Percentiles rank a stretch among this genome's conserved stretches.
Evolutionary conservation across 2,113 vertebrate species (phyloP).

Genomic region (Oreochromis tanganicae): DNA sequence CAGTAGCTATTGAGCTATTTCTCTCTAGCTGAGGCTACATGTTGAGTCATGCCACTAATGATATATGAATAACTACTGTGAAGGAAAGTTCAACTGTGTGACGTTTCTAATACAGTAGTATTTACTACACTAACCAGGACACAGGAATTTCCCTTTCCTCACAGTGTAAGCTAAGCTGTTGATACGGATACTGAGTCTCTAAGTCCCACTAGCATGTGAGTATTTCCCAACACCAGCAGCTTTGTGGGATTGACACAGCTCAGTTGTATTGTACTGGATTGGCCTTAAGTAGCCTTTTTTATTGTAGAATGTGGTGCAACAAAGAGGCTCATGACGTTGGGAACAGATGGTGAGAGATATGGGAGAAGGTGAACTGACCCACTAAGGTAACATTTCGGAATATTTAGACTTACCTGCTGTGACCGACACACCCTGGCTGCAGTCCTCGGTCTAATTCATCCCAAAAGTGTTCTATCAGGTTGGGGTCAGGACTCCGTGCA

Average conservation of each 20-base stretch:
- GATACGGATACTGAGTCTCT: neutral
- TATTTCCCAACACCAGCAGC: conserved; percentile 47
- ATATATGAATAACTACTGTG: neutral
- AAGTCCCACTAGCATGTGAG: neutral
- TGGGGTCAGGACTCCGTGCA: neutral
- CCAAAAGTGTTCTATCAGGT: neutral
- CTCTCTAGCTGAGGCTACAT: neutral
- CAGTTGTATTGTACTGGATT: conserved; percentile 14
- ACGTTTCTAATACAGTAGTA: neutral
- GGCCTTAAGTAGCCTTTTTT: conserved; percentile 37
- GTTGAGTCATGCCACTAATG: neutral
- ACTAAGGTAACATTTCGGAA: neutral
- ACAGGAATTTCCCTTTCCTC: conserved; percentile 4
- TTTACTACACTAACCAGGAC: conserved; percentile 17
- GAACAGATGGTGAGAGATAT: neutral
- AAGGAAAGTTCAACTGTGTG: neutral
- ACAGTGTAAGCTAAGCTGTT: conserved; percentile 1
- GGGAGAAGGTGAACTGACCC: neutral
- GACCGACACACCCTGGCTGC: neutral
- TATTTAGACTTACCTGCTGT: neutral
- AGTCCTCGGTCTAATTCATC: neutral
- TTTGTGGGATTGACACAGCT: conserved; percentile 45
- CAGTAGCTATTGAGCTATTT: neutral
- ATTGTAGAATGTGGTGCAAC: conserved; percentile 29
- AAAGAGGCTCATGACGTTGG: neutral